Percentiles rank a stretch among this genome's conserved stretches.
These are phyloP conservation scores for Aleiodes leptofemur DNA, from an alignment of 2,888 invertebrate species.

Conservation along the genomic window DNA sequence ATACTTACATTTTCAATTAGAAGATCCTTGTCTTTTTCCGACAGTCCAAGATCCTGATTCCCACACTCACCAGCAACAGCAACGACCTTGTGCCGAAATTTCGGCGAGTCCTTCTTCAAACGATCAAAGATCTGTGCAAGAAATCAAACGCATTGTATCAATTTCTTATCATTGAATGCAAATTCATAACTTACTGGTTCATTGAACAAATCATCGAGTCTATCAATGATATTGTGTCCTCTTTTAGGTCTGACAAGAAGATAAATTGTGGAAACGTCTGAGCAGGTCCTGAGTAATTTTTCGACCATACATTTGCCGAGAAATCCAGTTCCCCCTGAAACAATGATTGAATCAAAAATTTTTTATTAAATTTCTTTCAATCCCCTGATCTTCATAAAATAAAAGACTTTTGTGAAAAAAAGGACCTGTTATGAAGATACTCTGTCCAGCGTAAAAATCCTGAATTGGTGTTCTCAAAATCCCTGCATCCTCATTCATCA, in stretches of 20 bases:
- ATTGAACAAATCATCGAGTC: slow-evolving; percentile 79
- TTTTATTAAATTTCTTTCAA: not conserved
- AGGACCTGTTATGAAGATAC: slow-evolving; percentile 68
- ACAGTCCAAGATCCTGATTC: slow-evolving; percentile 77
- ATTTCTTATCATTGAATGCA: not conserved
- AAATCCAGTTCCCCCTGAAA: slow-evolving; percentile 75
- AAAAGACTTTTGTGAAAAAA: slow-evolving; percentile 8
- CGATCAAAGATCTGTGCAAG: slow-evolving; percentile 76
- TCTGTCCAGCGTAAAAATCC: slow-evolving; percentile 68
- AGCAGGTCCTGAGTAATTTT: slow-evolving; percentile 79
- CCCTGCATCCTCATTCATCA: slow-evolving; percentile 55
- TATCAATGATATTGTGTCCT: slow-evolving; percentile 76
- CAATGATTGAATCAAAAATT: not conserved
- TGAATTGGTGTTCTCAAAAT: slow-evolving; percentile 67
- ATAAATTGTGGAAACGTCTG: slow-evolving; percentile 78
- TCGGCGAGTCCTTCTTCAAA: slow-evolving; percentile 76
- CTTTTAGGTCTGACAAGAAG: slow-evolving; percentile 78
- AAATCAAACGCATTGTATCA: slow-evolving; percentile 10
- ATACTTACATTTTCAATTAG: slow-evolving; percentile 78
- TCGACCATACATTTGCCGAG: slow-evolving; percentile 79
- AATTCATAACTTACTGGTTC: slow-evolving; percentile 77
- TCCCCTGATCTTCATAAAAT: not conserved
- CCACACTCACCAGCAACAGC: slow-evolving; percentile 78
- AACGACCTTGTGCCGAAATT: slow-evolving; percentile 78
- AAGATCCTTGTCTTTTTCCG: slow-evolving; percentile 75